Evolutionary conservation across 2,888 invertebrate genomes (phyloP).

Genomic region (Spilarctia lutea): DNA sequence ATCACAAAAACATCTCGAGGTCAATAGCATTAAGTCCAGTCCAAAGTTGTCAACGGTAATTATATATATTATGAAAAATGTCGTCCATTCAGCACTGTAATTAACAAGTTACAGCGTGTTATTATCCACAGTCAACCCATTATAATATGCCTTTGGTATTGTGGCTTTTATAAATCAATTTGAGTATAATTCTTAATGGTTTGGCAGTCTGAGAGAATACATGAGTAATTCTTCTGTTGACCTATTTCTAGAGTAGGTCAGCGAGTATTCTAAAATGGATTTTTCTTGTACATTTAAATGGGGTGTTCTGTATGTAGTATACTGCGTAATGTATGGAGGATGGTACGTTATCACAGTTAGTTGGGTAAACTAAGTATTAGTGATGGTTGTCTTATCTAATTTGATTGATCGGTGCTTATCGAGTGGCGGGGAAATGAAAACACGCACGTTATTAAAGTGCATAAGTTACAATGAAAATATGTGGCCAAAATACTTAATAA

Average conservation of each 20-base stretch:
- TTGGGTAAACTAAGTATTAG: not conserved
- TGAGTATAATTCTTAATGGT: not conserved
- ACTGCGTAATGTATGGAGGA: no score
- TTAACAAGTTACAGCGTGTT: slow-evolving; percentile 11
- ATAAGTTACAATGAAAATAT: not conserved
- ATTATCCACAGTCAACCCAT: slow-evolving; percentile 30
- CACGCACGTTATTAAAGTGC: not conserved
- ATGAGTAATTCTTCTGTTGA: slow-evolving; percentile 16
- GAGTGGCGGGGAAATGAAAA: slow-evolving; percentile 8
- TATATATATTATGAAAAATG: slow-evolving; percentile 36
- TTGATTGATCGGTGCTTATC: slow-evolving; percentile 42
- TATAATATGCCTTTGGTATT: not conserved
- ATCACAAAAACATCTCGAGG: slow-evolving; percentile 27
- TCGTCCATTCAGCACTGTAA: slow-evolving; percentile 17
- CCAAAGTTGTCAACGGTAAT: slow-evolving; percentile 29
- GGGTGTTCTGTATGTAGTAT: no score
- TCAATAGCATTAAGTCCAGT: slow-evolving; percentile 32
- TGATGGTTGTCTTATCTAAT: slow-evolving; percentile 30
- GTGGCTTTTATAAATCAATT: slow-evolving; percentile 2
- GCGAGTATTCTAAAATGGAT: slow-evolving; percentile 29
- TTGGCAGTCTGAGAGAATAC: slow-evolving; percentile 13
- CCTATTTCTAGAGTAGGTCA: slow-evolving; percentile 42
- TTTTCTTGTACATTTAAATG: slow-evolving; percentile 3
- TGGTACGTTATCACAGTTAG: not conserved
- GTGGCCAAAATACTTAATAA: not conserved